Conservation (phyloP, 2,888 invertebrate species). For the Phaonia tiefii region DNA sequence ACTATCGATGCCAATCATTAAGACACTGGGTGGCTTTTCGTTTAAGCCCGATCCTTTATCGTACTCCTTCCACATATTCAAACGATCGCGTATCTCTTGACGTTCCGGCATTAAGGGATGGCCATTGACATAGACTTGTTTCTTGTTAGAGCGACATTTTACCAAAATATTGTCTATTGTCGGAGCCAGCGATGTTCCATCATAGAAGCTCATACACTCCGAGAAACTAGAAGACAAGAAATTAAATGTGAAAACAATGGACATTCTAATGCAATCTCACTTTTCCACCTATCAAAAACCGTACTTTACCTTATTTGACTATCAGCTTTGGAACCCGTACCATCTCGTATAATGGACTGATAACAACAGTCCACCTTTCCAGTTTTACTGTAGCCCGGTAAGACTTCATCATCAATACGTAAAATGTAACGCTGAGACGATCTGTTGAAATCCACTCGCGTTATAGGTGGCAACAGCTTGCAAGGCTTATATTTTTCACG, state of each 20-base stretch:
- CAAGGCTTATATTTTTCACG: slow-evolving; percentile 82
- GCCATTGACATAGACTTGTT: slow-evolving; percentile 79
- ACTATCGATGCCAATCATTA: slow-evolving; percentile 92
- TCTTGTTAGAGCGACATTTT: slow-evolving; percentile 79
- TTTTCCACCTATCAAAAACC: too few species aligned
- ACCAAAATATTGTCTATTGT: slow-evolving; percentile 82
- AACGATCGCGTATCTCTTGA: slow-evolving; percentile 81
- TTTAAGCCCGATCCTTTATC: slow-evolving; percentile 73
- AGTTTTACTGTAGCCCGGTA: slow-evolving; percentile 71
- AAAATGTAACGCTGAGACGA: slow-evolving; percentile 73
- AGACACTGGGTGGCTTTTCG: slow-evolving; percentile 82
- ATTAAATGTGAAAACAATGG: not conserved
- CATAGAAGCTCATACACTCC: slow-evolving; percentile 81
- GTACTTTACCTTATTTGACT: slow-evolving; percentile 72
- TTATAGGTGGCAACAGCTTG: slow-evolving; percentile 77
- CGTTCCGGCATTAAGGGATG: slow-evolving; percentile 83
- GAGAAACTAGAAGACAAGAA: slow-evolving; percentile 69
- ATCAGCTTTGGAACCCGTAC: slow-evolving; percentile 73
- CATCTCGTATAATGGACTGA: slow-evolving; percentile 75
- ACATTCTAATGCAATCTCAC: too few species aligned
- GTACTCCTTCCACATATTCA: slow-evolving; percentile 72
- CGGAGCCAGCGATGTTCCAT: slow-evolving; percentile 75
- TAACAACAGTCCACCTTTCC: slow-evolving; percentile 76
- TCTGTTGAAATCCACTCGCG: slow-evolving; percentile 73
- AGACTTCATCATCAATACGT: slow-evolving; percentile 72